These are phyloP conservation scores for Euplexia lucipara DNA, from an alignment of 2,888 invertebrate species.

Conservation along the genomic window DNA sequence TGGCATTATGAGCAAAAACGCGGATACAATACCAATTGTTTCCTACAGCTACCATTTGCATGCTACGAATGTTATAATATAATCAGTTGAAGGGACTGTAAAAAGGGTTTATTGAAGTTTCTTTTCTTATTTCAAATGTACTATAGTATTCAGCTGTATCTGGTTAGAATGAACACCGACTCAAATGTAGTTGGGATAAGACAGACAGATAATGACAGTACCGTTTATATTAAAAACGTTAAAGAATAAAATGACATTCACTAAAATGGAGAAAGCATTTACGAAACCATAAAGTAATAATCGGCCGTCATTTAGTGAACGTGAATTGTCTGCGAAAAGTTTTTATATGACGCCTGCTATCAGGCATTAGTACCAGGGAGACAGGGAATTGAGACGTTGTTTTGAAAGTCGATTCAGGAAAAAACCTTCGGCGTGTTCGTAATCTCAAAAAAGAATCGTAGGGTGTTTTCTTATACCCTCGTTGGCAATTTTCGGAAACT, in stretches of 20 bases:
- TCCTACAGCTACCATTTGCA: no score
- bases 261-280: slow-evolving; percentile 21
- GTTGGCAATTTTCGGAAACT: slow-evolving; percentile 2
- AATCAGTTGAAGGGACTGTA: no score
- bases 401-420: slow-evolving; percentile 9
- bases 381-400: slow-evolving; percentile 5
- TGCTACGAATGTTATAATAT: no score
- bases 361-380: neutral
- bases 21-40: no score
- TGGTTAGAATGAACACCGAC: no score
- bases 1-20: no score
- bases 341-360: slow-evolving; percentile 8
- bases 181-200: no score
- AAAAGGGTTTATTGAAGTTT: no score
- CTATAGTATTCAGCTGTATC: no score
- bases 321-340: slow-evolving; percentile 18
- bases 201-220: no score
- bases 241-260: slow-evolving; percentile 3
- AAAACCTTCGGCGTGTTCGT: neutral
- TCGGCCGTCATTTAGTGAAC: slow-evolving; percentile 22
- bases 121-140: no score
- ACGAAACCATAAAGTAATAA: slow-evolving; percentile 45
- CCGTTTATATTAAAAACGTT: neutral
- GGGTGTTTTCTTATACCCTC: neutral
- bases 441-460: no score